These are phyloP conservation scores for Emydura subglobosa DNA, from an alignment of 2,113 vertebrate genomes.

Conservation along the genomic window DNA sequence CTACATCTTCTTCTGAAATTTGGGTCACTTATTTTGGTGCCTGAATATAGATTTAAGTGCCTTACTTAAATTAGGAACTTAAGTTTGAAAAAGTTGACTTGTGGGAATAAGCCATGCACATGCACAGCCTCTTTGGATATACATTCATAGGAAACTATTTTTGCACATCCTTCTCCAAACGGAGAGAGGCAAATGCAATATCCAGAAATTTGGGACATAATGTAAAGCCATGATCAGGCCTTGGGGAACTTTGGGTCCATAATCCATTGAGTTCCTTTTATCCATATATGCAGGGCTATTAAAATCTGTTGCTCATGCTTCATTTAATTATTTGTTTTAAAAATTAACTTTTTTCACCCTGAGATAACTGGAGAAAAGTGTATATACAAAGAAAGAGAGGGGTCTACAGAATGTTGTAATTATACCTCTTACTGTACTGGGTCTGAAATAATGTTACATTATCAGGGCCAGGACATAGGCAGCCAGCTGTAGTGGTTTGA, in stretches of 20 bases:
- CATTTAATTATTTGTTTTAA: constrained; percentile 15
- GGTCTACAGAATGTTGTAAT: neutral
- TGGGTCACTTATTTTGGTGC: neutral
- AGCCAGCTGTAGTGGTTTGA: neutral
- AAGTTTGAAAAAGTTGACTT: neutral
- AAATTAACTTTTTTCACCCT: neutral
- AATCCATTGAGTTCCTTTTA: constrained; percentile 15
- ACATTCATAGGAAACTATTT: neutral
- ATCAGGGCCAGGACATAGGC: neutral
- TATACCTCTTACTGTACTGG: neutral
- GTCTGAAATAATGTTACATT: neutral
- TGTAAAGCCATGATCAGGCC: neutral
- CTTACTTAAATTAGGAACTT: neutral
- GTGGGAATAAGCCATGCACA: neutral
- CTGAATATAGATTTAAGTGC: constrained; percentile 1
- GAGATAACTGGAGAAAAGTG: constrained; percentile 25
- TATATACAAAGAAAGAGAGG: neutral
- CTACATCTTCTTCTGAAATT: constrained; percentile 19
- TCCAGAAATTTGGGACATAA: neutral
- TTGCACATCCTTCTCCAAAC: constrained; percentile 16
- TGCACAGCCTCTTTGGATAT: neutral
- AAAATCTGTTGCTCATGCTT: constrained; percentile 23
- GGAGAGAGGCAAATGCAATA: neutral
- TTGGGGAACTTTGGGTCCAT: neutral
- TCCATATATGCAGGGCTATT: too few species aligned